Percentiles rank a stretch among this genome's conserved stretches.
These are phyloP conservation scores for Pseudotriccus pelzelni DNA, from an alignment of 2,797 vertebrate species.

Conservation along the genomic window DNA sequence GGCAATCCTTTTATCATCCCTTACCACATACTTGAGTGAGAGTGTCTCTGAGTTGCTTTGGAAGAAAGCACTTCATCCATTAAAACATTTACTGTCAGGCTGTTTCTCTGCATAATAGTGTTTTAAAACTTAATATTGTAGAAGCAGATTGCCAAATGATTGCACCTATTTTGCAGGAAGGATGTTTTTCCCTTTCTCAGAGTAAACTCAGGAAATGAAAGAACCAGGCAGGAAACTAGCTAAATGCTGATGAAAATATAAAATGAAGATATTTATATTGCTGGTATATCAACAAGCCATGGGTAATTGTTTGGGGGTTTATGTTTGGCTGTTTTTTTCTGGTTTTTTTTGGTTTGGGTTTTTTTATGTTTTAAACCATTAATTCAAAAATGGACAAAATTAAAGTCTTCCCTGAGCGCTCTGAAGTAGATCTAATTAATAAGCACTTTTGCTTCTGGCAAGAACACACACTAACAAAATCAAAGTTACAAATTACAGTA, in stretches of 20 bases:
- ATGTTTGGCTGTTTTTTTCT: not conserved
- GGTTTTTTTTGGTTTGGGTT: not conserved
- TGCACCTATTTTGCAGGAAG: conserved; percentile 69
- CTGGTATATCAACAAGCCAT: not conserved
- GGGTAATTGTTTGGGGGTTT: not conserved
- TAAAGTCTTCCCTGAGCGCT: not conserved
- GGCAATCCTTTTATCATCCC: not conserved
- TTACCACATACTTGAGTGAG: not conserved
- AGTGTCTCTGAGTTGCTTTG: not conserved
- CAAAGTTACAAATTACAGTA: not conserved
- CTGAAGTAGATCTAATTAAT: not conserved
- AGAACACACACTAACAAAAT: conserved; percentile 13
- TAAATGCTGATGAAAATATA: conserved; percentile 68
- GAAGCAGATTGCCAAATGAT: conserved; percentile 47
- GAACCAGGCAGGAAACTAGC: conserved; percentile 75
- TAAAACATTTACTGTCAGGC: not conserved
- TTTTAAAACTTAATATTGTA: not conserved
- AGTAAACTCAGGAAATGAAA: conserved; percentile 76
- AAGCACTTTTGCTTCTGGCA: not conserved
- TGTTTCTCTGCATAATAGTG: not conserved
- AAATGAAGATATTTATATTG: conserved; percentile 49
- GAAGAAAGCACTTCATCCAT: not conserved
- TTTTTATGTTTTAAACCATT: conserved; percentile 8
- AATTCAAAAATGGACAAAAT: not conserved
- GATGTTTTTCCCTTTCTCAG: conserved; percentile 73